Base-by-base conservation (phyloP, 2,797 vertebrate species). In the Fratercula arctica region DNA sequence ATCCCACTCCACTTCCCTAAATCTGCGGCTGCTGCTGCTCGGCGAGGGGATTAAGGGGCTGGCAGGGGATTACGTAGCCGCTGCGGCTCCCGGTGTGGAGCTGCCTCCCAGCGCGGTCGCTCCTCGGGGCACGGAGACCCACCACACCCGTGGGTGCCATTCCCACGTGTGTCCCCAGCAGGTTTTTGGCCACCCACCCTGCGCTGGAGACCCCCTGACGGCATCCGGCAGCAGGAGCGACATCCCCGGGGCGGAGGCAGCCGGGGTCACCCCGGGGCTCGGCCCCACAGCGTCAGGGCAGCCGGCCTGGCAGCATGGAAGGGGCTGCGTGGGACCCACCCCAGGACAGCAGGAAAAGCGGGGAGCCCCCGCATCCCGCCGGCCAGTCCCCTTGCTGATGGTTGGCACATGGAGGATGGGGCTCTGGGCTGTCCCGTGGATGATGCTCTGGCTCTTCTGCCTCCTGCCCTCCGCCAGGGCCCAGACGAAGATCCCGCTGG, bases 401-500 rank as follows among this genome's bases (percentile, higher is more conserved):
- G 73, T 43, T 14, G 83, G 60, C 2, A 4, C 13, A 10, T 13
- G 93, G 72, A 97, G 96, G 70, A 97, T 97, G 95, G 84, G 84
- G 57, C 93, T 78, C 74, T 89, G 95, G 87, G 95, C 98, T 86
- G 66, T 98, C 77, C 93, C 95, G 70, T 98, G 98, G 98, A 98
- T 98, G 96, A 93, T 94, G 68, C 97, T 98, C 93, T 97, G 97
- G 39, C 95, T 90, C 95, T 94, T 98, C 93, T 98, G 98, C 37
- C 92, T 98, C 74, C 97, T 97, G 96, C 93, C 97, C 74, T 92
- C 97, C 17, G 93, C 97, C 1, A 83, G 95, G 45, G 98, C 98
- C n/a, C 99, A 99, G 98, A 98, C 98, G 92, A 98, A 97, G 98
- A 99, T 99, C 97, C 98, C 99, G 13, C 98, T 98, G 93, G 99